phyloP scores from a whole-genome alignment of 1,140 invertebrate species.

The Aplysia californica region DNA sequence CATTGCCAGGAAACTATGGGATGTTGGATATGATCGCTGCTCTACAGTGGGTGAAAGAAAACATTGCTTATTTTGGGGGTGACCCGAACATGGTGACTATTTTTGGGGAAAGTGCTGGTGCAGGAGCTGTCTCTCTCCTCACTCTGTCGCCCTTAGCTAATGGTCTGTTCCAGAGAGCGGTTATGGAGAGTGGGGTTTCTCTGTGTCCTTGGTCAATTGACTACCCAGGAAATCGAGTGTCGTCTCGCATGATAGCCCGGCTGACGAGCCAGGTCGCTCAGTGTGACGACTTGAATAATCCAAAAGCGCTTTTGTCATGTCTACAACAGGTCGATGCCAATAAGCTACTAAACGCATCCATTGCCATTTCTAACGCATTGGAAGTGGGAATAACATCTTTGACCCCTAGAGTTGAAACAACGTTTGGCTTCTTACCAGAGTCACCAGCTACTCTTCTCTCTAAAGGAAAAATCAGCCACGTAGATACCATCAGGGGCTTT shows the following conservation, averaged over 20 bases:
- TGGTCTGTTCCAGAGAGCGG: constrained; percentile 19
- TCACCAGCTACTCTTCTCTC: background rate
- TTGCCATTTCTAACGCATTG: background rate
- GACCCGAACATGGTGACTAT: constrained; percentile 87
- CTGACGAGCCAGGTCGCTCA: background rate
- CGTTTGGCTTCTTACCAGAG: background rate
- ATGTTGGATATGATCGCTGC: constrained; percentile 92
- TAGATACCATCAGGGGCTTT: background rate
- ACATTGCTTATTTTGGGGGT: constrained; percentile 89
- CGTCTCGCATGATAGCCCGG: background rate
- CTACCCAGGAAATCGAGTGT: background rate
- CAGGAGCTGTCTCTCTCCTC: constrained; percentile 62
- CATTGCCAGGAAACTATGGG: constrained; percentile 96
- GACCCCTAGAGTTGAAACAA: background rate
- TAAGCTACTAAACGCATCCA: background rate
- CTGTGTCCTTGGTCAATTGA: constrained; percentile 7
- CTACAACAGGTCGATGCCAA: background rate
- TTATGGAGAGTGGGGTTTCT: constrained; percentile 22
- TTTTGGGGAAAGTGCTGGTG: constrained; percentile 92
- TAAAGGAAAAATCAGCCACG: background rate
- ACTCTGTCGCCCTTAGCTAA: constrained; percentile 43
- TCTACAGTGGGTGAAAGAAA: constrained; percentile 89
- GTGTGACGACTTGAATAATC: background rate
- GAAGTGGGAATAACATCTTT: background rate
- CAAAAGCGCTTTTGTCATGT: background rate